A percentile compares a stretch with the other conserved stretches of the same genome.
These are phyloP conservation scores for Clistopyga incitator DNA, from an alignment of 2,888 invertebrate genomes.

Conservation along the genomic window DNA sequence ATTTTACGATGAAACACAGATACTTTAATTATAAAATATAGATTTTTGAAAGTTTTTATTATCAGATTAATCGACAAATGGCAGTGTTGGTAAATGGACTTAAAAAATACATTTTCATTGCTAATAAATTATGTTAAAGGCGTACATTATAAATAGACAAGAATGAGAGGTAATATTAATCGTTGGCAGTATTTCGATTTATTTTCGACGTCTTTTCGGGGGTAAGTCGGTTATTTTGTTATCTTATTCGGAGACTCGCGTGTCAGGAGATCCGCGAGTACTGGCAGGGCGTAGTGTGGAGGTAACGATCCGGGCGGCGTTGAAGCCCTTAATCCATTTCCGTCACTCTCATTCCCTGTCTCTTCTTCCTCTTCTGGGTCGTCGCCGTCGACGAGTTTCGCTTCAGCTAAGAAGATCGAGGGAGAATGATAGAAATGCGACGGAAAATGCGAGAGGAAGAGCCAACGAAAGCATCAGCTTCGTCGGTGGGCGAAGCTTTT, in stretches of 20 bases:
- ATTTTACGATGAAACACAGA: no score
- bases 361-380: conserved; percentile 19
- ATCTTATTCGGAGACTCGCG: conserved; percentile 24
- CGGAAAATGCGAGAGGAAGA: conserved; percentile 18
- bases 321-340: conserved; percentile 71
- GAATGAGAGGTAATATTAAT: neutral
- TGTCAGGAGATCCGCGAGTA: conserved; percentile 32
- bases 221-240: neutral
- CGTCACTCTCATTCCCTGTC: conserved; percentile 32
- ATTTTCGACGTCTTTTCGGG: neutral
- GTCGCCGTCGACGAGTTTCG: conserved; percentile 37
- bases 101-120: no score
- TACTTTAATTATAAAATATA: no score
- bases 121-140: no score
- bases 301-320: conserved; percentile 40
- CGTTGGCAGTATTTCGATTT: neutral
- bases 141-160: neutral
- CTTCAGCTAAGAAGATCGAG: conserved; percentile 29
- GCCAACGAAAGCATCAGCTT: conserved; percentile 6
- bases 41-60: no score
- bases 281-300: neutral
- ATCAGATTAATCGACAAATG: no score
- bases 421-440: conserved; percentile 22
- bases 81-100: no score
- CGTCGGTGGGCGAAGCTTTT: conserved; percentile 1